Percentiles rank a stretch among this genome's conserved stretches.
These are phyloP conservation scores for Aplodontia rufa DNA, from an alignment of 2,113 vertebrate species.

Conservation along the genomic window DNA sequence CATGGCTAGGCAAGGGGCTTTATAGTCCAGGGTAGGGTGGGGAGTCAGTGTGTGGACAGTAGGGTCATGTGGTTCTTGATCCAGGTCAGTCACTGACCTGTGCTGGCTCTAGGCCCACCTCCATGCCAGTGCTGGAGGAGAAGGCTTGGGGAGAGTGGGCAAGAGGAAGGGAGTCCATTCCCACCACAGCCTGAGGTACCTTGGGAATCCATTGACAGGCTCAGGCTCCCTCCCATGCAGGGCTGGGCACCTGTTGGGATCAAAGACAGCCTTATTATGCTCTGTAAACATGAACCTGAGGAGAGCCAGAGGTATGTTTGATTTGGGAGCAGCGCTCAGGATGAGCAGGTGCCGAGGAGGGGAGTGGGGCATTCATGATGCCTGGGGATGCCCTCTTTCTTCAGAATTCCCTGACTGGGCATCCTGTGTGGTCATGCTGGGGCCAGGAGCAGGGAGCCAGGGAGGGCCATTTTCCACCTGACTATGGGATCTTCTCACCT, in stretches of 20 bases:
- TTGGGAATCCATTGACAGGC: not conserved
- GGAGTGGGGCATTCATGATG: not conserved
- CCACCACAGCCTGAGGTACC: not conserved
- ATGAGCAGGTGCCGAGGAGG: constrained; percentile 3
- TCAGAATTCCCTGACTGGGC: not conserved
- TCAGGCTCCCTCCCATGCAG: not conserved
- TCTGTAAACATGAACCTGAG: constrained; percentile 63
- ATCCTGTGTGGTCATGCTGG: constrained; percentile 59
- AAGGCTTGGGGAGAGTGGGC: not conserved
- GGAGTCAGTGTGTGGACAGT: constrained; percentile 28
- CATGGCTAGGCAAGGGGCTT: not conserved
- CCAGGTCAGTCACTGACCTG: constrained; percentile 6
- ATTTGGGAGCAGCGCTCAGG: constrained; percentile 6
- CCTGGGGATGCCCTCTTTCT: constrained; percentile 11
- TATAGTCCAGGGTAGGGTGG: not conserved
- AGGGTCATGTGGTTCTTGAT: not conserved
- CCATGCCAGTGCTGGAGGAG: constrained; percentile 36
- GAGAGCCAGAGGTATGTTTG: constrained; percentile 28
- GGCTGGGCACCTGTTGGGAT: constrained; percentile 10
- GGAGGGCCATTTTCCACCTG: constrained; percentile 58
- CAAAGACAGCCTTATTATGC: not conserved
- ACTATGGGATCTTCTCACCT: not conserved
- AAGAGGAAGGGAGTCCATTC: not conserved
- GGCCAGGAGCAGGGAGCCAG: constrained; percentile 59
- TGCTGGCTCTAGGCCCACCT: constrained; percentile 23